Evolutionary conservation across 1,140 invertebrate genomes (phyloP).

Genomic region (Meloidogyne exigua): DNA sequence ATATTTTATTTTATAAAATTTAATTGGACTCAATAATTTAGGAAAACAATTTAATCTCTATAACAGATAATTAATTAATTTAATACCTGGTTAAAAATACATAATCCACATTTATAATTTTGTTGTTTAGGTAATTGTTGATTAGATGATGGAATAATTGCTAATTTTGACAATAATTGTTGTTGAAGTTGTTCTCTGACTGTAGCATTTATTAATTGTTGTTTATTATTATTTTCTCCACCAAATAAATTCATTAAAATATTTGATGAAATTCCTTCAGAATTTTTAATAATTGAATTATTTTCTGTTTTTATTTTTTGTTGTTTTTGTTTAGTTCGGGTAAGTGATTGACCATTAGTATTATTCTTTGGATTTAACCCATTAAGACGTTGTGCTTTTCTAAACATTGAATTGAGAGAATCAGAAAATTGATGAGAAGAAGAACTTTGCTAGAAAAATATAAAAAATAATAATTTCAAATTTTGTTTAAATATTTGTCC

Average conservation of each 20-base stretch:
- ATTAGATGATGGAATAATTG: neutral
- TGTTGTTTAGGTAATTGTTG: conserved; percentile 1
- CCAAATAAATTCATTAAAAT: conserved; percentile 2
- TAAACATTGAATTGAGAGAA: conserved; percentile 11
- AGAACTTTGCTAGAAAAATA: conserved; percentile 15
- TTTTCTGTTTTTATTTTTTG: neutral
- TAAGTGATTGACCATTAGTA: neutral
- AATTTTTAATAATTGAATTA: neutral
- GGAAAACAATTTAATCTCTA: too few species aligned
- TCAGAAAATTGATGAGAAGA: neutral
- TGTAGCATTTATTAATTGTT: conserved; percentile 2
- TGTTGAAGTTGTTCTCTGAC: neutral
- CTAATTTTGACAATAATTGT: neutral
- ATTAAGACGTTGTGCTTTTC: conserved; percentile 21
- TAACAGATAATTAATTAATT: too few species aligned
- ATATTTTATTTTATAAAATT: too few species aligned
- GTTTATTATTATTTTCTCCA: neutral
- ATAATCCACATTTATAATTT: conserved; percentile 1
- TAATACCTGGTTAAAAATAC: conserved; percentile 11
- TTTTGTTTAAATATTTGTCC: too few species aligned
- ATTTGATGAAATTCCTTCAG: neutral
- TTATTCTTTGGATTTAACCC: conserved; percentile 13
- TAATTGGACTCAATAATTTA: too few species aligned
- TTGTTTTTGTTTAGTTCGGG: neutral
- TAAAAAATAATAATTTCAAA: too few species aligned